Conservation (phyloP, 2,888 invertebrate species). For the Chaetogeoica ovagalla region DNA sequence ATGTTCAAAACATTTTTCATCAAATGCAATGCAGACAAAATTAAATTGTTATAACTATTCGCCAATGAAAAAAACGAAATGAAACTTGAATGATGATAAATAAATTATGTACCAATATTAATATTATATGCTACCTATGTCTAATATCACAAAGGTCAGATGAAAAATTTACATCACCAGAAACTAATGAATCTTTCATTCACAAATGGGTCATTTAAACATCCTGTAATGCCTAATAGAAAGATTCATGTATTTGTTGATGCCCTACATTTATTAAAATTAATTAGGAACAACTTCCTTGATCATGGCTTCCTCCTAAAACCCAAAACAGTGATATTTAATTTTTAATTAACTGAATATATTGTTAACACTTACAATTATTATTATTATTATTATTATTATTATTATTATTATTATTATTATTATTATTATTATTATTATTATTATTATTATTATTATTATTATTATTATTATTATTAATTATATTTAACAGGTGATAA, state of each 20-base stretch:
- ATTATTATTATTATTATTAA: no score
- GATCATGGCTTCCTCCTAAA: constrained; percentile 41
- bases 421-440: no score
- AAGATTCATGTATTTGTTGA: constrained; percentile 49
- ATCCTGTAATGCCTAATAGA: background rate
- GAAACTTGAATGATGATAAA: background rate
- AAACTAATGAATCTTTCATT: background rate
- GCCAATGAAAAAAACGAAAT: background rate
- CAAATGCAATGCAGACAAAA: background rate
- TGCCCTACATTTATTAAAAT: constrained; percentile 52
- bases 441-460: no score
- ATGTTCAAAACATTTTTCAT: constrained; percentile 10
- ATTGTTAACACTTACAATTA: no score
- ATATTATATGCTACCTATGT: no score
- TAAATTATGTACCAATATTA: background rate
- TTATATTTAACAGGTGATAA: constrained; percentile 17
- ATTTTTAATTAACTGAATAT: no score
- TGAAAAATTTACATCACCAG: no score
- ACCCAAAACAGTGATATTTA: background rate
- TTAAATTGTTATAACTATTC: background rate
- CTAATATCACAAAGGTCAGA: no score
- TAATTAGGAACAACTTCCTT: constrained; percentile 48
- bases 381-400: no score
- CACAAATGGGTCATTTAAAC: background rate
- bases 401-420: no score